Evolutionary conservation across 2,888 invertebrate species (phyloP).

Genomic region (Isoperla grammatica): DNA sequence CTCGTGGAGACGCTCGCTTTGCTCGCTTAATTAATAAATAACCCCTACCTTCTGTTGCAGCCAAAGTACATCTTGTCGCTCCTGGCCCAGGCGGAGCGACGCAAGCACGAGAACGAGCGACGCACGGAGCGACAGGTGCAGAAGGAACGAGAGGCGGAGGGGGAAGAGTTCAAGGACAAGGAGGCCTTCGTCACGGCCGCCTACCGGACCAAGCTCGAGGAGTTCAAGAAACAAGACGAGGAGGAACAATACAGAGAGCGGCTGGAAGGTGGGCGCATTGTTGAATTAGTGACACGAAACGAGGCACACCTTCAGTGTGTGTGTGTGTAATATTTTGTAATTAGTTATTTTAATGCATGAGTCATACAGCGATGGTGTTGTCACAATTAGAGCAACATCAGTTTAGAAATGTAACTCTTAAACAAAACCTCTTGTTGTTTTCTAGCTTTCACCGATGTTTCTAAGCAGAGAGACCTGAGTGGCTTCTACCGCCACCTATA

Average conservation of each 20-base stretch:
- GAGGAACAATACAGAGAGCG: constrained; percentile 77
- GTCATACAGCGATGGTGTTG: too few species aligned
- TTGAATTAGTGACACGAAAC: too few species aligned
- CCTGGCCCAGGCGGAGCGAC: constrained; percentile 73
- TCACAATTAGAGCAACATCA: too few species aligned
- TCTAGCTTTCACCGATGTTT: constrained; percentile 76
- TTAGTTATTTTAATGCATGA: too few species aligned
- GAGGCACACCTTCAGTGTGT: too few species aligned
- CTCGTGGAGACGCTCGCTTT: too few species aligned
- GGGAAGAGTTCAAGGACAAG: constrained; percentile 89
- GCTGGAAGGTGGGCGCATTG: constrained; percentile 65
- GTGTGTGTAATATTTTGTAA: too few species aligned
- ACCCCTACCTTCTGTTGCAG: constrained; percentile 38
- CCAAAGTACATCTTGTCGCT: constrained; percentile 86
- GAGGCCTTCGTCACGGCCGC: constrained; percentile 94
- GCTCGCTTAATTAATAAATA: too few species aligned
- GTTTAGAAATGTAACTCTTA: constrained; percentile 10
- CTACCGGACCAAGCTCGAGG: constrained; percentile 89
- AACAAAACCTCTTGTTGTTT: background rate
- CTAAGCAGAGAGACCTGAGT: constrained; percentile 82
- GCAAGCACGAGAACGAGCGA: constrained; percentile 87
- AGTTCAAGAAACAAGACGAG: constrained; percentile 78
- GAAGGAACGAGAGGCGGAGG: constrained; percentile 90
- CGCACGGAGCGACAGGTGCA: constrained; percentile 85
- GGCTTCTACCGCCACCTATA: constrained; percentile 91